phyloP scores from a whole-genome alignment of 2,113 vertebrate species.

The Cryptotis parvus region DNA sequence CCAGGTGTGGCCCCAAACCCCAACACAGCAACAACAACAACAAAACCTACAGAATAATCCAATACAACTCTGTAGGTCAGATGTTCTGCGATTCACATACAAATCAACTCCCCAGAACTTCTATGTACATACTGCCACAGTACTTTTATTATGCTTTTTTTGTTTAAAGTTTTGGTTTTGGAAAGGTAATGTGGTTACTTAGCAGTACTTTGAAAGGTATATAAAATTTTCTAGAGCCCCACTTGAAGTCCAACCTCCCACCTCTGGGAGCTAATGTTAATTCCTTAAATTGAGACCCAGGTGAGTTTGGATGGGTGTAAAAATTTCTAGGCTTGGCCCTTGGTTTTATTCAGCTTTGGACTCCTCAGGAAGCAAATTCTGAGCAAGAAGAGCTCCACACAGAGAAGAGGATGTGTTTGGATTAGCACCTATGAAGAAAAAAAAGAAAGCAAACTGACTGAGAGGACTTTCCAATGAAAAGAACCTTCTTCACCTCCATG shows the following conservation, averaged over 20 bases:
- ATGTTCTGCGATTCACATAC: neutral
- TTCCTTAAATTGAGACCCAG: neutral
- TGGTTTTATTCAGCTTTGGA: neutral
- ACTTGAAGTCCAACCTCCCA: neutral
- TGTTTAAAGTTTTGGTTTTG: neutral
- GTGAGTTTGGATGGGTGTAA: neutral
- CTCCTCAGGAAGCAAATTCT: neutral
- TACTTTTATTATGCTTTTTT: conserved; percentile 6
- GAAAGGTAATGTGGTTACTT: neutral
- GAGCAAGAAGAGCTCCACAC: neutral
- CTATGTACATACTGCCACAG: neutral
- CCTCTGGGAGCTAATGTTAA: neutral
- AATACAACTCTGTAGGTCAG: neutral
- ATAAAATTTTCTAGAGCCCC: neutral
- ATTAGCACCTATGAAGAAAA: neutral
- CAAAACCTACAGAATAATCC: no score
- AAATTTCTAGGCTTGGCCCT: neutral
- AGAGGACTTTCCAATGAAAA: neutral
- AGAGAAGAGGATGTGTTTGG: neutral
- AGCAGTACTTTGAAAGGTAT: neutral
- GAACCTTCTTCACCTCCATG: neutral
- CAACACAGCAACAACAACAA: no score
- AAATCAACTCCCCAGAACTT: neutral
- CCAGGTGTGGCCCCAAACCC: no score
- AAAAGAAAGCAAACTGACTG: neutral